phyloP scores from a whole-genome alignment of 1,140 invertebrate genomes.

The Conus ventricosus region DNA sequence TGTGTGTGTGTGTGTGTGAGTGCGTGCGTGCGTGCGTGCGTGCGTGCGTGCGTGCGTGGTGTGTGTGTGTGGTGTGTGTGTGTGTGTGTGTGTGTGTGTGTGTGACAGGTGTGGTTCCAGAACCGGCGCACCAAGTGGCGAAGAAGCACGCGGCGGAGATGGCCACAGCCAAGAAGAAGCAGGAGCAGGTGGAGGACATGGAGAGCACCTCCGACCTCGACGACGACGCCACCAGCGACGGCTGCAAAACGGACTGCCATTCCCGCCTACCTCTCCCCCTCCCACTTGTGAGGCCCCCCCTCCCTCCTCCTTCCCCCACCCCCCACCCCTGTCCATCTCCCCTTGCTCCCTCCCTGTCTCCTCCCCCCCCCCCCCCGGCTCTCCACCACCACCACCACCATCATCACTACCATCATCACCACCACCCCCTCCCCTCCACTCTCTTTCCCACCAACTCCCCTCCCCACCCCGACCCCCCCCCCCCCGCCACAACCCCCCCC shows the following conservation, averaged over 20 bases:
- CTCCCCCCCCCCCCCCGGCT: neutral
- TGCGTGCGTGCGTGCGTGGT: neutral
- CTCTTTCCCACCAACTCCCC: neutral
- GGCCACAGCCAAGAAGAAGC: conserved; percentile 97
- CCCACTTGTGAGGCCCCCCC: conserved; percentile 27
- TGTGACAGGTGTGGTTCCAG: conserved; percentile 97
- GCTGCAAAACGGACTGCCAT: conserved; percentile 48
- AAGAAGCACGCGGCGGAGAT: conserved; percentile 99
- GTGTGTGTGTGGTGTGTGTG: neutral
- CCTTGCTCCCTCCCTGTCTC: neutral
- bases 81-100: neutral
- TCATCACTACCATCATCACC: neutral
- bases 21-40: too few species aligned
- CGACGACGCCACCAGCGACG: conserved; percentile 59
- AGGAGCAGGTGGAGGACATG: conserved; percentile 90
- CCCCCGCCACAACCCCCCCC: neutral
- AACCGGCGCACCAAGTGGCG: conserved; percentile 99
- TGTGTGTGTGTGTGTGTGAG: neutral
- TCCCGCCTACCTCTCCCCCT: conserved; percentile 27
- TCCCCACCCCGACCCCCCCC: neutral
- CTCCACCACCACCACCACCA: neutral
- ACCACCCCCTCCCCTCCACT: neutral
- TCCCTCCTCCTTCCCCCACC: neutral
- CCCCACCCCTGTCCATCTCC: neutral
- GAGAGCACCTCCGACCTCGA: conserved; percentile 82